Evolutionary conservation across 2,113 vertebrate species (phyloP).

Genomic region (Mesembrinibis cayennensis): DNA sequence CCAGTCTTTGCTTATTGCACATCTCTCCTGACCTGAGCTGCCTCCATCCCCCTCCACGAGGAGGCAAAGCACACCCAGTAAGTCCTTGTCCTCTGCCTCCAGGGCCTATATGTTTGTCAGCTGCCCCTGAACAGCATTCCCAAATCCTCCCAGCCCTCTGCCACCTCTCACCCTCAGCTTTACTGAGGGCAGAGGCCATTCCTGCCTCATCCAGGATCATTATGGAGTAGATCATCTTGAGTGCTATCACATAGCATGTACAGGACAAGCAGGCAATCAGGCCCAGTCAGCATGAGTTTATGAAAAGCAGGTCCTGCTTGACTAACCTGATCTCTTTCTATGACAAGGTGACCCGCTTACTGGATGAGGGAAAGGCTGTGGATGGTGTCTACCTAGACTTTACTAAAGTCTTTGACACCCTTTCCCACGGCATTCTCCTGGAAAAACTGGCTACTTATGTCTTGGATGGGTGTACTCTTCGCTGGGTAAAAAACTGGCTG

Average conservation of each 20-base stretch:
- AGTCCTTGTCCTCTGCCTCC: background rate
- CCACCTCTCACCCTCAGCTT: background rate
- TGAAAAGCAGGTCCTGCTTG: background rate
- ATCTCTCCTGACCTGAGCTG: background rate
- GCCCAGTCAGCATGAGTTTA: background rate
- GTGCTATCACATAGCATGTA: background rate
- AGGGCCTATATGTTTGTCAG: background rate
- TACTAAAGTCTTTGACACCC: background rate
- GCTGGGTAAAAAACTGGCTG: background rate
- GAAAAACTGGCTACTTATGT: background rate
- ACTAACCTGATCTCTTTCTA: background rate
- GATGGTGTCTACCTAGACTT: background rate
- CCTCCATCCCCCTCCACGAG: background rate
- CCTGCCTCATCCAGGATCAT: background rate
- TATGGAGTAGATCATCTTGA: background rate
- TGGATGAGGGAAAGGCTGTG: background rate
- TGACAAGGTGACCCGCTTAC: background rate
- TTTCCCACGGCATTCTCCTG: background rate
- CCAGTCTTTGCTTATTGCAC: too few species aligned
- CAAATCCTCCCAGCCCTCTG: background rate
- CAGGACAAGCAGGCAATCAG: background rate
- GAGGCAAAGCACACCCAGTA: background rate
- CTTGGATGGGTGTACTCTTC: background rate
- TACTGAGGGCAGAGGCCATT: background rate
- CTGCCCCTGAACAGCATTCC: background rate